phyloP scores from a whole-genome alignment of 2,888 invertebrate species.

The Cloeon dipterum region DNA sequence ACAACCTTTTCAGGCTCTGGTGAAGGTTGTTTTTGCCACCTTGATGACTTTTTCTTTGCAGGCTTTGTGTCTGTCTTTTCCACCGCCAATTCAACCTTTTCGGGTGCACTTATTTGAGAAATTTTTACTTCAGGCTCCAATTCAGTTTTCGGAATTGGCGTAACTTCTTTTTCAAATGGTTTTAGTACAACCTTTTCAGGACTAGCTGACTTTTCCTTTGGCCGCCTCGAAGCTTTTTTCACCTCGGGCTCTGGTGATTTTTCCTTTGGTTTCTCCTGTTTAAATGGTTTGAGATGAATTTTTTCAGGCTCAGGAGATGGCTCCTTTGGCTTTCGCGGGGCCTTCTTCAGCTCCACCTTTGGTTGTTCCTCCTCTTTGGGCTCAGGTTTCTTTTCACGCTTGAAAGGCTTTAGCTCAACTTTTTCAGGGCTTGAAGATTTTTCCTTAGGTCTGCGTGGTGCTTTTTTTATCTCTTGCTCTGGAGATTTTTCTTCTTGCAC shows the following conservation, averaged over 20 bases:
- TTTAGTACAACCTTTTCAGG: conserved; percentile 17
- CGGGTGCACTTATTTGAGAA: conserved; percentile 9
- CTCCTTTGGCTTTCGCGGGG: conserved; percentile 6
- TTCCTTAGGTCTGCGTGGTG: background rate
- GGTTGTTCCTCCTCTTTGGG: conserved; percentile 10
- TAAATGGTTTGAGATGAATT: conserved; percentile 12
- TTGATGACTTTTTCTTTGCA: conserved; percentile 17
- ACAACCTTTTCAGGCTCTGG: conserved; percentile 8
- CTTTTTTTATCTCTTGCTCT: conserved; percentile 11
- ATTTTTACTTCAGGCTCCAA: conserved; percentile 5
- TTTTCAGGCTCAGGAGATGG: conserved; percentile 8
- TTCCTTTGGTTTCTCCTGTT: conserved; percentile 10
- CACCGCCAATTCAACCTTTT: conserved; percentile 35
- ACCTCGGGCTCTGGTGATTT: conserved; percentile 1
- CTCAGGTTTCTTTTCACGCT: conserved; percentile 7
- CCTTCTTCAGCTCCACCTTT: conserved; percentile 10
- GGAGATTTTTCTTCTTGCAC: conserved; percentile 9
- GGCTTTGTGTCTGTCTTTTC: conserved; percentile 18
- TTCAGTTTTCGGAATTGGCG: conserved; percentile 10
- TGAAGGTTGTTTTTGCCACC: conserved; percentile 12
- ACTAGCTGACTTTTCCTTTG: conserved; percentile 7
- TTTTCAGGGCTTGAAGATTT: conserved; percentile 6
- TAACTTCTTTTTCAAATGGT: conserved; percentile 17
- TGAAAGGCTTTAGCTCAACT: conserved; percentile 8
- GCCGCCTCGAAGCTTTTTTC: background rate